Percentiles rank a stretch among this genome's conserved stretches.
phyloP scores from a whole-genome alignment of 2,113 vertebrate genomes.

The Clarias magur region DNA sequence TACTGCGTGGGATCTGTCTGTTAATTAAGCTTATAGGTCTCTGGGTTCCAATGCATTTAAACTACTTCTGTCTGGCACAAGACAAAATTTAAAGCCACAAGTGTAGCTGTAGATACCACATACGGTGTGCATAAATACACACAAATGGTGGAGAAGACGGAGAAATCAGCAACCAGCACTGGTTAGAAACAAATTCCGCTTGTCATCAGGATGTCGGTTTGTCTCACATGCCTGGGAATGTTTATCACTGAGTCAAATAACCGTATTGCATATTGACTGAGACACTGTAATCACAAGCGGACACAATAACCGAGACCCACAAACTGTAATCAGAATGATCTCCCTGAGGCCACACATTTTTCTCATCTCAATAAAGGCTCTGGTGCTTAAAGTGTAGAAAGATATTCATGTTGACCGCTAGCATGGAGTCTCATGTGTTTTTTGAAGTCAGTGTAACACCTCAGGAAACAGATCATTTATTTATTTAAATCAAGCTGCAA shows the following conservation, averaged over 20 bases:
- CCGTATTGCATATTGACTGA: constrained; percentile 59
- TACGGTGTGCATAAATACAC: constrained; percentile 55
- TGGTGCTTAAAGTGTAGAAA: constrained; percentile 11
- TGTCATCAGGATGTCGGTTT: constrained; percentile 47
- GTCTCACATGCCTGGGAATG: constrained; percentile 25
- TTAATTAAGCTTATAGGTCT: constrained; percentile 62
- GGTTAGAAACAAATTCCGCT: constrained; percentile 45
- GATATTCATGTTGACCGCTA: not conserved
- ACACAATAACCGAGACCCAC: constrained; percentile 47
- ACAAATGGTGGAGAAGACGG: constrained; percentile 40
- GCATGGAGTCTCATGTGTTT: constrained; percentile 7
- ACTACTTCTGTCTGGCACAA: constrained; percentile 53
- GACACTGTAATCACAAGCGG: constrained; percentile 40
- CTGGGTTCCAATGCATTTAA: constrained; percentile 65
- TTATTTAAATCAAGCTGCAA: not conserved
- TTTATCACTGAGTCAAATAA: constrained; percentile 53
- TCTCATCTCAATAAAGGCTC: constrained; percentile 40
- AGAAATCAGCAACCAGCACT: constrained; percentile 35
- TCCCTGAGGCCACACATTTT: constrained; percentile 34
- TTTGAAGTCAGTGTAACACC: not conserved
- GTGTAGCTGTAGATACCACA: constrained; percentile 54
- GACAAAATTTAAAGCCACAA: constrained; percentile 61
- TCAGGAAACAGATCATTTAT: constrained; percentile 1
- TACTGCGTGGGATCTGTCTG: constrained; percentile 50
- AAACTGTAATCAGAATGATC: constrained; percentile 40